Conservation (phyloP, 2,113 vertebrate species). For the Myiozetetes cayanensis region DNA sequence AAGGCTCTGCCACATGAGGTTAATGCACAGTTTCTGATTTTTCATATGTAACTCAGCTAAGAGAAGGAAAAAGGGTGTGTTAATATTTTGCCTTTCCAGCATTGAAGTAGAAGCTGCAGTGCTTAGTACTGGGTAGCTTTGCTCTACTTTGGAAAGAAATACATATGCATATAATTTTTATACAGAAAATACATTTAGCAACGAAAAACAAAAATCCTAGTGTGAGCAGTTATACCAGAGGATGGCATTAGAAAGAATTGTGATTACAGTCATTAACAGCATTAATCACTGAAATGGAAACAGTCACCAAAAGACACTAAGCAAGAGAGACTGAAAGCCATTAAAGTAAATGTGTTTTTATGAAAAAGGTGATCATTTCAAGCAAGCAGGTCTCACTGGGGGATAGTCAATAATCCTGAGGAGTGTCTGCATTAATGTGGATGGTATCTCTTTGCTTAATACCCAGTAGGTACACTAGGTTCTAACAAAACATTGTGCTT, state of each 20-base stretch:
- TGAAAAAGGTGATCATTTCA: neutral
- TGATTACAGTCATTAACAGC: neutral
- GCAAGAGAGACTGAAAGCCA: neutral
- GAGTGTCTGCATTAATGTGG: neutral
- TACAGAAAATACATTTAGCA: neutral
- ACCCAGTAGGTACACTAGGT: neutral
- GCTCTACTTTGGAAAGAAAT: neutral
- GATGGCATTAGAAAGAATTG: neutral
- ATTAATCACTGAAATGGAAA: neutral
- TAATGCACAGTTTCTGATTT: fast-evolving
- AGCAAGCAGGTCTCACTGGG: neutral
- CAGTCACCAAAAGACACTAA: neutral
- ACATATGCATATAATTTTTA: neutral
- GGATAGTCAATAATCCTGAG: neutral
- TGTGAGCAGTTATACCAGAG: neutral
- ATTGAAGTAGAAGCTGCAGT: neutral
- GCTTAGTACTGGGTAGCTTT: neutral
- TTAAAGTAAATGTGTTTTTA: neutral
- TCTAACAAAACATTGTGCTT: neutral
- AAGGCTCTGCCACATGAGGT: neutral
- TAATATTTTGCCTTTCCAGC: neutral
- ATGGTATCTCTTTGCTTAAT: neutral
- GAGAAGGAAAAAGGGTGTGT: neutral
- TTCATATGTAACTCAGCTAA: neutral
- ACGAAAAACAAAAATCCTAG: neutral